These are phyloP conservation scores for Lasius platythorax DNA, from an alignment of 2,888 invertebrate genomes.

Conservation along the genomic window DNA sequence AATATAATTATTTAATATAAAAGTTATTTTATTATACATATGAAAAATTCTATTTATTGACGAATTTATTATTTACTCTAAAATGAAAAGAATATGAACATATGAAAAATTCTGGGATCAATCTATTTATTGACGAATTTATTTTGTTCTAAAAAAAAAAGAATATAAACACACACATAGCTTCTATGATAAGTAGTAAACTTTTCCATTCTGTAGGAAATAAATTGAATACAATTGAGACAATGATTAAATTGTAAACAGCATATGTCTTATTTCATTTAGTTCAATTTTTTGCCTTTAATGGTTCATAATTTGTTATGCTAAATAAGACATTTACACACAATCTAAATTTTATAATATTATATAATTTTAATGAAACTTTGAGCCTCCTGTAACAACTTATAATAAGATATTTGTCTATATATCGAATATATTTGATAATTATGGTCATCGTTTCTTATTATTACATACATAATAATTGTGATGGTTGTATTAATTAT, in stretches of 20 bases:
- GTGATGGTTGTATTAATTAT: slow-evolving; percentile 19
- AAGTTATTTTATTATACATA: neutral
- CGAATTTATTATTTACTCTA: neutral
- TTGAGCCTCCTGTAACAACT: neutral
- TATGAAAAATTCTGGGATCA: neutral
- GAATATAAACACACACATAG: neutral
- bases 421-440: neutral
- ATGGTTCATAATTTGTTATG: neutral
- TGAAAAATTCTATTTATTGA: slow-evolving; percentile 8
- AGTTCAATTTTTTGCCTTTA: no score
- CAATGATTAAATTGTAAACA: neutral
- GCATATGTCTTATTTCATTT: neutral
- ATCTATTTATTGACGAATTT: neutral
- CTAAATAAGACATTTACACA: neutral
- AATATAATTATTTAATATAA: neutral
- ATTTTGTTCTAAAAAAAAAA: neutral
- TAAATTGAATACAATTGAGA: slow-evolving; percentile 9
- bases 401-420: neutral
- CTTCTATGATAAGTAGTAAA: neutral
- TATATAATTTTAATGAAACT: neutral
- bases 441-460: slow-evolving; percentile 1
- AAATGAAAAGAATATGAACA: neutral
- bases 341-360: no score
- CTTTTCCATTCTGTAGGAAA: neutral
- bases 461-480: neutral